Evolutionary conservation across 35 echinoderm and acorn worm genomes (phyloP).

Genomic region (Acanthaster planci): DNA sequence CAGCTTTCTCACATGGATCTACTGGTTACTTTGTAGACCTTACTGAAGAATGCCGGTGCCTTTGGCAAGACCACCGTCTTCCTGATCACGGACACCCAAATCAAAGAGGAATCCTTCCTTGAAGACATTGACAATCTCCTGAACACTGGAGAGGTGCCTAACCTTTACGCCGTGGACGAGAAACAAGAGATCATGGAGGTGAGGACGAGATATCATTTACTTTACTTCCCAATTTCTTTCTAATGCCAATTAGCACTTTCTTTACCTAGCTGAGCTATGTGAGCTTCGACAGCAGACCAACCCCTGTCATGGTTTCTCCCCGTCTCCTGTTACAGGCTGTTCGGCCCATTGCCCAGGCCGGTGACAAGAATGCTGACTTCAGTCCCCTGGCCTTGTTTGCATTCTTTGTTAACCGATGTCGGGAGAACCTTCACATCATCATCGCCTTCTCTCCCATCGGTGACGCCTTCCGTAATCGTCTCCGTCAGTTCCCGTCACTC

Average conservation of each 20-base stretch:
- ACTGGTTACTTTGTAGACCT: conserved; percentile 32
- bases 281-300: too few species aligned
- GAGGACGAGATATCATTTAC: not conserved
- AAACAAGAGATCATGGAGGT: conserved; percentile 98
- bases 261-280: too few species aligned
- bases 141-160: conserved; percentile 97
- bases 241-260: too few species aligned
- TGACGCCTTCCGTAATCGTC: conserved; percentile 96
- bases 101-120: conserved; percentile 98
- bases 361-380: conserved; percentile 99
- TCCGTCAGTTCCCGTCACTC: conserved; percentile 97
- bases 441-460: conserved; percentile 98
- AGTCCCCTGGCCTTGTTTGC: conserved; percentile 96
- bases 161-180: conserved; percentile 95
- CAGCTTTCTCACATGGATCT: too few species aligned
- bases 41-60: conserved; percentile 94
- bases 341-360: conserved; percentile 92
- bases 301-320: conserved; percentile 6
- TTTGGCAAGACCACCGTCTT: conserved; percentile 89
- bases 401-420: conserved; percentile 97
- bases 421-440: conserved; percentile 94
- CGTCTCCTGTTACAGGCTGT: conserved; percentile 70
- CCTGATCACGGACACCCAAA: conserved; percentile 97
- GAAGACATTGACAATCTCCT: conserved; percentile 98
- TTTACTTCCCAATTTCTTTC: not conserved